Percentiles rank a stretch among this genome's conserved stretches.
Evolutionary conservation across 2,113 vertebrate genomes (phyloP).

Genomic region (Capreolus pygargus): DNA sequence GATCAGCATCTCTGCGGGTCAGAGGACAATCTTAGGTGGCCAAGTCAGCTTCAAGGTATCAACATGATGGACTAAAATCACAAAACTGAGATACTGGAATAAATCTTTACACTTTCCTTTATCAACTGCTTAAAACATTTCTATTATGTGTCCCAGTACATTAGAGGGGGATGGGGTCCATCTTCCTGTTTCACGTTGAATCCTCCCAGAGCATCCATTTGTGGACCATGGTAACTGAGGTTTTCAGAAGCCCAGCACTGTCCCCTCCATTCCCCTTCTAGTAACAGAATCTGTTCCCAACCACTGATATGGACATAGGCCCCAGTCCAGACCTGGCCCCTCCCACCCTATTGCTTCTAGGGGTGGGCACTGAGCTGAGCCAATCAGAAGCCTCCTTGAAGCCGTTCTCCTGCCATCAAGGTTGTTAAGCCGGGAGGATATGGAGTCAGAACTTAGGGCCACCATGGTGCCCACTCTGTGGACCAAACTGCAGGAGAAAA

Average conservation of each 20-base stretch:
- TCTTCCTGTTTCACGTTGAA: neutral
- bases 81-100: neutral
- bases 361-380: neutral
- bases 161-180: neutral
- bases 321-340: neutral
- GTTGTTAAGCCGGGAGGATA: neutral
- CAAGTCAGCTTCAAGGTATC: neutral
- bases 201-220: neutral
- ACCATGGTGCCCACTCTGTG: too few relatives aligned
- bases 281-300: neutral
- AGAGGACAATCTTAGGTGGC: neutral
- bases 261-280: neutral
- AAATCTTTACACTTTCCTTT: neutral
- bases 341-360: neutral
- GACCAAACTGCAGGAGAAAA: neutral
- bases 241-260: neutral
- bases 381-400: neutral
- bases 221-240: neutral
- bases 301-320: neutral
- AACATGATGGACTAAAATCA: neutral
- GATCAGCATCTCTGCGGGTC: neutral
- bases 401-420: neutral
- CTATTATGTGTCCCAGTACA: neutral
- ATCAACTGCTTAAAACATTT: neutral
- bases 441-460: neutral